Base-by-base conservation (phyloP, 2,888 invertebrate genomes). In the Oconnorella tubifera region DNA sequence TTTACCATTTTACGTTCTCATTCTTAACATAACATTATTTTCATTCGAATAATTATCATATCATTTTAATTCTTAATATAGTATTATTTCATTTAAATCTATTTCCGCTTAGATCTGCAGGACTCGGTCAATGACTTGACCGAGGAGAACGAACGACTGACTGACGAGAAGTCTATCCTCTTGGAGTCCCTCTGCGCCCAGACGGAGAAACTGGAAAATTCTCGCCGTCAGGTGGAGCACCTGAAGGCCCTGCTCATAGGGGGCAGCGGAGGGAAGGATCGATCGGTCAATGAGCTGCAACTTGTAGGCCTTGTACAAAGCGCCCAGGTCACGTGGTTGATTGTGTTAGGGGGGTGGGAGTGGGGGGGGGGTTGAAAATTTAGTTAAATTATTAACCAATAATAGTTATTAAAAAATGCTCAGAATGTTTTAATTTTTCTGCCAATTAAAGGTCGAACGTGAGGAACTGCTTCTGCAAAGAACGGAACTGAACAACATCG, bases 171-270 rank as follows among this genome's bases (percentile, higher is more conserved):
- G 79, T 88, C 89, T 73, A 89, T 94, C 56, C 86, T 95, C 73
- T 86, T 94, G 59, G 92, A 94, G 80, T 93, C 94, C 25, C 85
- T 95, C 49, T 93, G 92, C 78, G 86, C 92, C 25, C 95, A 95
- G 83, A 93, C 93, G 0, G 93, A 93, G 82, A 90, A 92, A 79
- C 84, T 95, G 0, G 92, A 93, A 79, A 92, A 93, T 75, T 89
- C 90, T 33, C 86, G 93, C 63, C 88, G 88, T 4, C 90, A 89
- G 81, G 90, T 92, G 67, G 91, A n/a, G n/a, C n/a, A n/a, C n/a
- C n/a, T n/a, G n/a, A n/a, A n/a, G n/a, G n/a, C n/a, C n/a, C 82
- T 93, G 62, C 73, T 84, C 33, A 77, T 84, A 32, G 76, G 77
- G 58, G 80, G 82, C 27, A 76, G 75, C 62, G 76, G 65, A 14